A percentile compares a stretch with the other conserved stretches of the same genome.
phyloP scores from a whole-genome alignment of 2,113 vertebrate genomes.

The Petroica traversi region DNA sequence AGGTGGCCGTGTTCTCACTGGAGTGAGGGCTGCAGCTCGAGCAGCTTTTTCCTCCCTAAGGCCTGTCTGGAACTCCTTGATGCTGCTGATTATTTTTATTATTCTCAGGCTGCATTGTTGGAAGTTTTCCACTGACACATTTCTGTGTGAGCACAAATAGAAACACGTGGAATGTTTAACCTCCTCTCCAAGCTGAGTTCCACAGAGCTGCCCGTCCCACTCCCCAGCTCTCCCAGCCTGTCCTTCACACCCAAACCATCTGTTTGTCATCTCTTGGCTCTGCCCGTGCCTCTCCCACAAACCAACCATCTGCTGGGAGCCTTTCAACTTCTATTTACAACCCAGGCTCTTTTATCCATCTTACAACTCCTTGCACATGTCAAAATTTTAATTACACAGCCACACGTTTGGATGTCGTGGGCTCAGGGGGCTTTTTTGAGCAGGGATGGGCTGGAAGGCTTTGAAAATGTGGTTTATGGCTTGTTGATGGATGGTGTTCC shows the following conservation, averaged over 20 bases:
- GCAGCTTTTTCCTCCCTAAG: neutral
- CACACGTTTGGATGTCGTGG: conserved; percentile 26
- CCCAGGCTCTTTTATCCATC: conserved; percentile 51
- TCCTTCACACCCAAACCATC: conserved; percentile 59
- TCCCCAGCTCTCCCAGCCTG: neutral
- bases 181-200: neutral
- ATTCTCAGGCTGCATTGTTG: neutral
- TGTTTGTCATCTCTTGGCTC: conserved; percentile 60
- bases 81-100: neutral
- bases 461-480: conserved; percentile 25
- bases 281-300: conserved; percentile 57
- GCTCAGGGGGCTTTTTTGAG: conserved; percentile 10
- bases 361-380: conserved; percentile 66
- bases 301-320: conserved; percentile 70
- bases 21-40: neutral
- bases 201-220: neutral
- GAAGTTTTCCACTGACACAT: neutral
- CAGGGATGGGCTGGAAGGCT: conserved; percentile 5
- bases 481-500: conserved; percentile 9
- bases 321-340: conserved; percentile 65
- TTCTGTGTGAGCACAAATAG: neutral
- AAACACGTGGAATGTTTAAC: neutral
- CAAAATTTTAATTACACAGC: conserved; percentile 65
- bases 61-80: neutral
- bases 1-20: neutral